These are phyloP conservation scores for Temnothorax curvispinosus DNA, from an alignment of 1,140 invertebrate genomes.

Conservation along the genomic window DNA sequence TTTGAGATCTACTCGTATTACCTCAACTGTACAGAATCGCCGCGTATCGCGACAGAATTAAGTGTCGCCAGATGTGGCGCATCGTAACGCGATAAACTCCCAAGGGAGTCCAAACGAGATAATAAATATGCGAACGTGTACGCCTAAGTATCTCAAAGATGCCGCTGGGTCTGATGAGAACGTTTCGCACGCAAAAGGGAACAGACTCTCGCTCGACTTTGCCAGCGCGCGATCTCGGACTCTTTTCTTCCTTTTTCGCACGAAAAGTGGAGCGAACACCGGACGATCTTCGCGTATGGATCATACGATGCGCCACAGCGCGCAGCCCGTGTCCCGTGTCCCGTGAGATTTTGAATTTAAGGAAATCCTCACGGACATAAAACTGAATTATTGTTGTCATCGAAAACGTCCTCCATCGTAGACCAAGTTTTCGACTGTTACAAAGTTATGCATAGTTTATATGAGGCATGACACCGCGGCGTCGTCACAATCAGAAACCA, in stretches of 20 bases:
- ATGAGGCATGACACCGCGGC: neutral
- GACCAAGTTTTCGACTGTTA: constrained; percentile 18
- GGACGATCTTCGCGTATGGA: constrained; percentile 73
- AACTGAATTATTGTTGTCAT: constrained; percentile 57
- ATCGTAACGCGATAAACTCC: constrained; percentile 2
- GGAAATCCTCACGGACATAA: constrained; percentile 21
- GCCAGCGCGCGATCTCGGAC: constrained; percentile 8
- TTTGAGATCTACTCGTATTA: neutral
- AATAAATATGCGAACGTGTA: constrained; percentile 32
- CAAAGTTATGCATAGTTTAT: constrained; percentile 3
- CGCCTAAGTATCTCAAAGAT: constrained; percentile 15
- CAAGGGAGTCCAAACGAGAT: constrained; percentile 35
- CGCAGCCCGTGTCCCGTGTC: constrained; percentile 31
- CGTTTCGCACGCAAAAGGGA: constrained; percentile 31
- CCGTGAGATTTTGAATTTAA: constrained; percentile 59
- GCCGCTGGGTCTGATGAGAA: constrained; percentile 37
- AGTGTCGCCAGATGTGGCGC: constrained; percentile 37
- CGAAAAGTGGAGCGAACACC: constrained; percentile 79
- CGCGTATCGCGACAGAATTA: constrained; percentile 13
- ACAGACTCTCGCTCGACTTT: constrained; percentile 44
- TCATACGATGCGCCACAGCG: constrained; percentile 54
- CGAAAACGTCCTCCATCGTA: neutral
- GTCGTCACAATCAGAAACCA: neutral
- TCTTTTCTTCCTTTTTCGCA: constrained; percentile 60
- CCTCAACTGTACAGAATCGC: neutral